Evolutionary conservation across 2,113 vertebrate species (phyloP), one percentile per base, ranked within the genome.

Genomic region (Sorex araneus): DNA sequence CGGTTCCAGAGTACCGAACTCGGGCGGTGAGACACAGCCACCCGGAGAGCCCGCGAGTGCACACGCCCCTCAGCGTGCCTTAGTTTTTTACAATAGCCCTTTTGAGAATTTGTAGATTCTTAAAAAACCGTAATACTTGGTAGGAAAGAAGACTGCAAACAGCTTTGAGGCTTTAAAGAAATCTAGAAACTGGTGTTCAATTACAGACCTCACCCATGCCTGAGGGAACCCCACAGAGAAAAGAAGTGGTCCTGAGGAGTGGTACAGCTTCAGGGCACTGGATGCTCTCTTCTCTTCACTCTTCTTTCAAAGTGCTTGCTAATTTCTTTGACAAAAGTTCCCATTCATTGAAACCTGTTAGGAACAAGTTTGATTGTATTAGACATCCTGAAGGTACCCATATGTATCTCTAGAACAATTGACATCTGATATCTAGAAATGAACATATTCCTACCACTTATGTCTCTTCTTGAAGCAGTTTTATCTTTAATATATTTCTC

Each of bases 221-320:
- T 43, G 13, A 6, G 2, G 6, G 45, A 0, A 1, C 9, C 36
- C 34, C 18, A 36, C 1, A 25, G 30, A 71, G n/a, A 15, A 3
- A 67, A 18, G 19, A 75, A 23, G 1, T 12, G 21, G 3, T 11
- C 57, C 16, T 36, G 13, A 23, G 25, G 43, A 74, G 10, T 43
- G 3, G 50, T 69, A 23, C 16, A 60, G 12, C 15, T 2, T 84
- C 57, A 16, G 11, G 70, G 23, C 23, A 5, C 10, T n/a, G 28
- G 11, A 63, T 9, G 15, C 8, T 57, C n/a, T 84, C 57, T 28
- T 79, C 8, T 10, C 30, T 7, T 45, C 25, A 36, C 77, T 27
- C 36, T 75, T 21, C 23, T 50, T 11, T 57, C 30, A 28, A 19
- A 16, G 1, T 74, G 88, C 36, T 63, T 80, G 25, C 5, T 40